Evolutionary conservation across 2,113 vertebrate species (phyloP).

Genomic region (Macroglossus sobrinus): DNA sequence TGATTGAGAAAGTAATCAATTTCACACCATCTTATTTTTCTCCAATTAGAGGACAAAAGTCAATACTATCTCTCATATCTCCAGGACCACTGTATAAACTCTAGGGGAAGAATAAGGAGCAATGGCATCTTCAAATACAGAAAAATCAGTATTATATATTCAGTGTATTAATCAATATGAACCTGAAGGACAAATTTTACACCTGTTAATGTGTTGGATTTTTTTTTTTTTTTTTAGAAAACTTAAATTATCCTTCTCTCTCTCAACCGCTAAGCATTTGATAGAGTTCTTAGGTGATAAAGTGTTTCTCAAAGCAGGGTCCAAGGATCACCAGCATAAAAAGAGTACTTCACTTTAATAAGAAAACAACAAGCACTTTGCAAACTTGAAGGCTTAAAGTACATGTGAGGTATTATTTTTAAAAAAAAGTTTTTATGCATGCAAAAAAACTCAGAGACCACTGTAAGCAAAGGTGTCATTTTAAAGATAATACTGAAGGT

Average conservation of each 20-base stretch:
- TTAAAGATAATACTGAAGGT: not conserved
- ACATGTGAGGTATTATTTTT: not conserved
- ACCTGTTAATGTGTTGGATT: not conserved
- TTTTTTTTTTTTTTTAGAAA: not conserved
- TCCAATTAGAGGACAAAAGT: not conserved
- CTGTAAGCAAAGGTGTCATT: not conserved
- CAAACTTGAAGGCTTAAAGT: not conserved
- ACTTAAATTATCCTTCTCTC: not conserved
- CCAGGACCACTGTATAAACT: not conserved
- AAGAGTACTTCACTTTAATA: not conserved
- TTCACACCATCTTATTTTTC: not conserved
- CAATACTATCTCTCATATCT: not conserved
- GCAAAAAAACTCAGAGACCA: not conserved
- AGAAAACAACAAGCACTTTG: not conserved
- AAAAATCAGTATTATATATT: not conserved
- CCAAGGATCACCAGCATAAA: not conserved
- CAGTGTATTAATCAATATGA: not conserved
- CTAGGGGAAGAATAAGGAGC: not conserved
- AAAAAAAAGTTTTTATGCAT: not conserved
- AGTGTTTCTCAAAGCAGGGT: not conserved
- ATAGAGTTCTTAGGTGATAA: not conserved
- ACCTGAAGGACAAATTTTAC: not conserved
- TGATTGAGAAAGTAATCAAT: not conserved
- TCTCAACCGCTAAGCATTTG: not conserved
- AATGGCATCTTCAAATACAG: not conserved